Evolutionary conservation across 2,797 vertebrate species (phyloP), one percentile per base, ranked within the genome.

Genomic region (Spizella passerina): DNA sequence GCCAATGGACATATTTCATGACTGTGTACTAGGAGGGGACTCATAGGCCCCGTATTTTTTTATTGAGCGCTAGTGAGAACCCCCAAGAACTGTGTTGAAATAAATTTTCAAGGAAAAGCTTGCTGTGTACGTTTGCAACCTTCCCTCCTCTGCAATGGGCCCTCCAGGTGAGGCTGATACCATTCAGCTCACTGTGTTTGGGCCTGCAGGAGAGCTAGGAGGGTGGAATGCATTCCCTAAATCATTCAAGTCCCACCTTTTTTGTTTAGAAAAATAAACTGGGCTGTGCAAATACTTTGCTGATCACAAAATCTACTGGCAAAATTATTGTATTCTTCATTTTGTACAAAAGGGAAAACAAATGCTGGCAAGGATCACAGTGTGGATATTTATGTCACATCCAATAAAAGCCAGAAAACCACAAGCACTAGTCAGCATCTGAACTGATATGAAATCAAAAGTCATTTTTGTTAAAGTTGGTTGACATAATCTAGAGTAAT

Each of bases 281-380:
- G 83, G 72, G 55, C 68, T 94, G 90, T 92, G 73, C 92, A 97
- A 95, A 97, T 97, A 95, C 81, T 97, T 97, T 81, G 81, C 81
- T 47, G 93, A 96, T 98, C 96, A 95, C 96, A 97, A 91, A 96
- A 98, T 97, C 93, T 94, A 78, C 90, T 97, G 97, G 97, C 96
- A 96, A 89, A 86, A 82, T 94, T 38, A 86, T 57, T 69, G 38
- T 78, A 50, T 88, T 94, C 92, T 94, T 97, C 82, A 65, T 95
- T 94, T 76, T 75, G 94, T 95, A 86, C 88, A 90, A 96, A 97
- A 96, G 91, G 92, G 57, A 97, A 97, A 97, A 97, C 69, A 97
- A 97, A 97, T 3, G 6, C 81, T 96, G 96, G 92, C 89, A 95
- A 87, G 56, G 61, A 77, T 72, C 14, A 7, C 71, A 34, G 49